phyloP scores from a whole-genome alignment of 2,797 vertebrate genomes.

The Miichthys miiuy region DNA sequence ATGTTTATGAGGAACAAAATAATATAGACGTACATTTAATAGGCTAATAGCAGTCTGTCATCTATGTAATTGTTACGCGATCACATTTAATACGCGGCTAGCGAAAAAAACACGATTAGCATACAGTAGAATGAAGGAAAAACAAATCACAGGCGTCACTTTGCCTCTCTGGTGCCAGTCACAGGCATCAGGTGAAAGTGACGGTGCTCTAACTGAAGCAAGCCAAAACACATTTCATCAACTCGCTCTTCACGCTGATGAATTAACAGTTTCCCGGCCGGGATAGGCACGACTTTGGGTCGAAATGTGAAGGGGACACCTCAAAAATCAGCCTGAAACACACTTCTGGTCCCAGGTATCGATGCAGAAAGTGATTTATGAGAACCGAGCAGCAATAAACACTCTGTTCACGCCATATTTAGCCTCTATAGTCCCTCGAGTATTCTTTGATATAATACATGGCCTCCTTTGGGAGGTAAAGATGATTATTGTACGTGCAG shows the following conservation, averaged over 20 bases:
- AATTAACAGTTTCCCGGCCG: not conserved
- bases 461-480: conserved; percentile 14
- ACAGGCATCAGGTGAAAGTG: conserved; percentile 41
- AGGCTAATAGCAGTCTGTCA: conserved; percentile 74
- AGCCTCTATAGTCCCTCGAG: conserved; percentile 2
- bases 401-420: not conserved
- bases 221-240: not conserved
- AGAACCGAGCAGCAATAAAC: conserved; percentile 11
- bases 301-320: conserved; percentile 11
- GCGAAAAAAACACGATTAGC: conserved; percentile 74
- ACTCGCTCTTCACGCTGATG: not conserved
- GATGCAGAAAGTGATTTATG: conserved; percentile 7
- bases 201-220: not conserved
- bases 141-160: conserved; percentile 69
- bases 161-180: conserved; percentile 53
- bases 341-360: not conserved
- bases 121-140: conserved; percentile 51
- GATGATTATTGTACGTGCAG: conserved; percentile 31
- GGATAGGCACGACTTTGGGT: not conserved
- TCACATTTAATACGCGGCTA: conserved; percentile 67
- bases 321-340: conserved; percentile 2
- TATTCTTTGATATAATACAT: conserved; percentile 1
- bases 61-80: conserved; percentile 72
- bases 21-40: conserved; percentile 74
- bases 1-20: conserved; percentile 67